Conservation (phyloP, 2,888 invertebrate genomes). For the Campoplex capitator region DNA sequence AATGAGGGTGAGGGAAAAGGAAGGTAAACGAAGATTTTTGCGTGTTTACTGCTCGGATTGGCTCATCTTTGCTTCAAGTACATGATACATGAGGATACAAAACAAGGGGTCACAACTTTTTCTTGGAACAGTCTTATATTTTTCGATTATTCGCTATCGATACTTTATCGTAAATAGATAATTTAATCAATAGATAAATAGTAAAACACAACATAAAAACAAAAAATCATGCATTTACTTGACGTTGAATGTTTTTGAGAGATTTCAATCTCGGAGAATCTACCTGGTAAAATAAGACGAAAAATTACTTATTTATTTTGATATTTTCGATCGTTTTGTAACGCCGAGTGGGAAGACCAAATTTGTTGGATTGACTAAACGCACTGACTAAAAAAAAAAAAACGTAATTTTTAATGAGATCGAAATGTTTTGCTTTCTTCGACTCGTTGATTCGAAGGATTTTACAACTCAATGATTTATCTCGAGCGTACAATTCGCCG, state of each 20-base stretch:
- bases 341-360: neutral
- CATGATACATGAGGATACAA: slow-evolving; percentile 53
- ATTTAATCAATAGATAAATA: slow-evolving; percentile 50
- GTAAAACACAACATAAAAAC: slow-evolving; percentile 28
- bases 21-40: slow-evolving; percentile 4
- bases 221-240: slow-evolving; percentile 60
- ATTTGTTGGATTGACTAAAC: neutral
- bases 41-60: neutral
- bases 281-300: neutral
- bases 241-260: slow-evolving; percentile 51
- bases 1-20: neutral
- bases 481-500: neutral
- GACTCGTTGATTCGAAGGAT: no score
- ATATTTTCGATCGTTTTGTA: neutral
- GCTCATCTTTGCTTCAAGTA: slow-evolving; percentile 8
- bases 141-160: slow-evolving; percentile 50
- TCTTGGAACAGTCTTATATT: slow-evolving; percentile 58
- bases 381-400: neutral
- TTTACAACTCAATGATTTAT: neutral
- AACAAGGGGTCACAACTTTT: slow-evolving; percentile 48
- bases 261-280: slow-evolving; percentile 9
- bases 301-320: neutral
- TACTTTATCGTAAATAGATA: slow-evolving; percentile 48
- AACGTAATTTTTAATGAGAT: neutral
- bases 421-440: neutral